Evolutionary conservation across 2,888 invertebrate genomes (phyloP).

Genomic region (Mamestra brassicae): DNA sequence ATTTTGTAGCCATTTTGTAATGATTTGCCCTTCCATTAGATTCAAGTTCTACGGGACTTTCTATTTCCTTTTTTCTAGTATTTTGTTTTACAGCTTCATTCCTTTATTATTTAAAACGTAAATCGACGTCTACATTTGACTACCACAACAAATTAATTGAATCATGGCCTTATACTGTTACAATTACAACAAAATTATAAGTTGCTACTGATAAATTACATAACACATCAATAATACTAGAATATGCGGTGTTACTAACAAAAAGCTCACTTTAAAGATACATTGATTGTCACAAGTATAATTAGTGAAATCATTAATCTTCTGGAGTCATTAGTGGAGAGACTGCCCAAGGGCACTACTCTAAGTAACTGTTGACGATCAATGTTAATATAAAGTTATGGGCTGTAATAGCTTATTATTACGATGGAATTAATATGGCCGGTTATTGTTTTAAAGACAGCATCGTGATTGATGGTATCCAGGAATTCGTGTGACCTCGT

Average conservation of each 20-base stretch:
- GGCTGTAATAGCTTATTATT: constrained; percentile 86
- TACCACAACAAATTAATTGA: constrained; percentile 19
- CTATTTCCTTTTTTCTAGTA: constrained; percentile 8
- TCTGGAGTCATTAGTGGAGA: constrained; percentile 83
- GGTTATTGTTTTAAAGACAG: constrained; percentile 89
- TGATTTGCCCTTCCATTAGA: constrained; percentile 37
- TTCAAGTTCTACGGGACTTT: constrained; percentile 20
- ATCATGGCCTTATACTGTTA: constrained; percentile 51
- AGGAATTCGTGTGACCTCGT: constrained; percentile 68
- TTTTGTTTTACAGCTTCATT: constrained; percentile 34
- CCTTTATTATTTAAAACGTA: constrained; percentile 4
- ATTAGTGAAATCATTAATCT: constrained; percentile 90
- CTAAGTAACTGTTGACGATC: constrained; percentile 87
- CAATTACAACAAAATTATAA: constrained; percentile 58
- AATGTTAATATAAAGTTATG: constrained; percentile 84
- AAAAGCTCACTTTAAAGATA: constrained; percentile 81
- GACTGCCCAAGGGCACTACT: constrained; percentile 85
- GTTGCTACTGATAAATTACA: constrained; percentile 62
- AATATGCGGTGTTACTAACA: constrained; percentile 68
- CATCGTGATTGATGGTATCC: constrained; percentile 83
- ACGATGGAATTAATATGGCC: constrained; percentile 82
- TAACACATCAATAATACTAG: constrained; percentile 67
- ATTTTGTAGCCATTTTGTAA: constrained; percentile 22
- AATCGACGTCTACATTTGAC: constrained; percentile 22
- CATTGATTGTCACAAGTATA: constrained; percentile 87